phyloP scores from a whole-genome alignment of 2,113 vertebrate species.

The Furnarius figulus region DNA sequence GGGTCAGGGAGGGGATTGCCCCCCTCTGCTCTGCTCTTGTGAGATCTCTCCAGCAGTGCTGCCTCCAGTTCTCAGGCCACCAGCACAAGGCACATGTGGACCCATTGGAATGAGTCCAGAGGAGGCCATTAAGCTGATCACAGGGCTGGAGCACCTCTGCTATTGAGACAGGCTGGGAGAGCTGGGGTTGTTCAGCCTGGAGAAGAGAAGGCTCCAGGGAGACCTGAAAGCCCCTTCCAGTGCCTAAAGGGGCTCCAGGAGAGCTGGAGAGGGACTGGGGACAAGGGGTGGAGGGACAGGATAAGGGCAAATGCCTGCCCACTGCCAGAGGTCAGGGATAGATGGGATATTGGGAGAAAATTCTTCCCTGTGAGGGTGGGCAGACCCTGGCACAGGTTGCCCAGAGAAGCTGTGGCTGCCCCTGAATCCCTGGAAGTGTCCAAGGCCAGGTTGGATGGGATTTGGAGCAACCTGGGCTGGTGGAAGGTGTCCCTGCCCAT shows the following conservation, averaged over 20 bases:
- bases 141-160: neutral
- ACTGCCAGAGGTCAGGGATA: neutral
- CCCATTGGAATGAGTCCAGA: neutral
- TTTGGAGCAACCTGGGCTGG: accelerated
- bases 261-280: neutral
- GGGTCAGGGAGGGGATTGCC: neutral
- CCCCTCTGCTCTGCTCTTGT: neutral
- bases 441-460: accelerated
- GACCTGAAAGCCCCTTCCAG: neutral
- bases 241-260: neutral
- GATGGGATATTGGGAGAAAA: neutral
- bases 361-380: accelerated
- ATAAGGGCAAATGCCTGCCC: neutral
- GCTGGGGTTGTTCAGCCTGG: neutral
- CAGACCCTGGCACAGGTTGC: accelerated
- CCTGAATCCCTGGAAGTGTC: neutral
- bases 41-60: neutral
- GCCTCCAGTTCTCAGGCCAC: neutral
- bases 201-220: neutral
- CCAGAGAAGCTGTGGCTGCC: neutral
- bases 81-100: neutral
- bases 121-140: neutral
- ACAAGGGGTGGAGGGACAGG: neutral
- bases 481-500: neutral
- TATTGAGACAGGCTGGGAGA: neutral